phyloP scores from a whole-genome alignment of 2,797 vertebrate species.

The Clarias pachynema region DNA sequence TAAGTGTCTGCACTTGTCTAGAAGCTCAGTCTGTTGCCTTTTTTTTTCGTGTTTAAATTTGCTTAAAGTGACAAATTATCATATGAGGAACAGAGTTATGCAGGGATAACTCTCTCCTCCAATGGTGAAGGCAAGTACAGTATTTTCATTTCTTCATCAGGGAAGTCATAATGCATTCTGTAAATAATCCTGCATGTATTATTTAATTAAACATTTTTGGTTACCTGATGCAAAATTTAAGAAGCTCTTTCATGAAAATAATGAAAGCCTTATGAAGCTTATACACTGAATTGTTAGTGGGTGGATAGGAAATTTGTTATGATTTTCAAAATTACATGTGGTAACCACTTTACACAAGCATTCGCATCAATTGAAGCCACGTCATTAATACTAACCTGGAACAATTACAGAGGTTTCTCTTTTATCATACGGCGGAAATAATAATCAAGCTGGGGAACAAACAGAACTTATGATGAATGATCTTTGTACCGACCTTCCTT shows the following conservation, averaged over 20 bases:
- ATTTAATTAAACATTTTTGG: not conserved
- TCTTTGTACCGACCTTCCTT: constrained; percentile 29
- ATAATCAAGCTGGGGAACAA: constrained; percentile 22
- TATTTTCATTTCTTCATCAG: not conserved
- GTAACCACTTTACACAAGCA: constrained; percentile 26
- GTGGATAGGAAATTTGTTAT: not conserved
- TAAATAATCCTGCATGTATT: not conserved
- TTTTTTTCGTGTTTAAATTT: not conserved
- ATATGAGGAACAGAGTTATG: constrained; percentile 1
- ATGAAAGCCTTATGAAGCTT: constrained; percentile 6
- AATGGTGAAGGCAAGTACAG: not conserved
- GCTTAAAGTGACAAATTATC: not conserved
- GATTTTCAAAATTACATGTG: constrained; percentile 10
- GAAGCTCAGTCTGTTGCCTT: not conserved
- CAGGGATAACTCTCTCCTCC: not conserved
- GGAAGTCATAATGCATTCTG: not conserved
- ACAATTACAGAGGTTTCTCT: constrained; percentile 15
- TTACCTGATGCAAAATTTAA: constrained; percentile 4
- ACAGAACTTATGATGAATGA: constrained; percentile 40
- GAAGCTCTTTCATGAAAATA: not conserved
- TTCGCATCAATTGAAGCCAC: constrained; percentile 2
- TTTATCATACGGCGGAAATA: constrained; percentile 21
- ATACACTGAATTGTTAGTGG: not conserved
- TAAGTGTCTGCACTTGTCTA: not conserved
- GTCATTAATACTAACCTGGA: constrained; percentile 35